phyloP scores from a whole-genome alignment of 2,888 invertebrate genomes.

The Ornithoptera alexandrae region DNA sequence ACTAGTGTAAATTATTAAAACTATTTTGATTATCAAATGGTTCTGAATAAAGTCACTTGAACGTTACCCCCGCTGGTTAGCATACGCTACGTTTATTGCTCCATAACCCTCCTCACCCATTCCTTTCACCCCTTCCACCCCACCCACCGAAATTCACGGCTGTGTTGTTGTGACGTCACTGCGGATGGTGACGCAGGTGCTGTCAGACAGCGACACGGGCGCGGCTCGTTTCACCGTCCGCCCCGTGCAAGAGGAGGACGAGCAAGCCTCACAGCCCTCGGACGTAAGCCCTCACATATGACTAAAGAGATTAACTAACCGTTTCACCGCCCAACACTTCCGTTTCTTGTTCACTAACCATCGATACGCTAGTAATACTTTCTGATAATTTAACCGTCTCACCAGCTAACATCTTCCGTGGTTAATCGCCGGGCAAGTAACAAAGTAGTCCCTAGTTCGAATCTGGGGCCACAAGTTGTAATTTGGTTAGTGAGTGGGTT shows the following conservation, averaged over 20 bases:
- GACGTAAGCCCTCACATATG: conserved; percentile 61
- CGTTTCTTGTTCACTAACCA: conserved; percentile 16
- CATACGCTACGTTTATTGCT: conserved; percentile 13
- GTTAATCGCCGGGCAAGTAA: no score
- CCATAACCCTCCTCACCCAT: neutral
- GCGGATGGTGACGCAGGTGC: conserved; percentile 59
- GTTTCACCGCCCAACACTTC: conserved; percentile 19
- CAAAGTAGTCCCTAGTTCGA: no score
- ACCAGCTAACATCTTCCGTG: no score
- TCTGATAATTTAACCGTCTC: no score
- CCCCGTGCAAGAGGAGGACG: conserved; percentile 84
- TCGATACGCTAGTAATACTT: neutral
- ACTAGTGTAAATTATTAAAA: neutral
- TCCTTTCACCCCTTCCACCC: neutral
- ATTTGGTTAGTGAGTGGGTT: no score
- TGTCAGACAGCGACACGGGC: conserved; percentile 76
- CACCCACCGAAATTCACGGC: conserved; percentile 16
- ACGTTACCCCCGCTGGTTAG: conserved; percentile 13
- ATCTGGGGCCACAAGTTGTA: no score
- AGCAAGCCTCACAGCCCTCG: conserved; percentile 74
- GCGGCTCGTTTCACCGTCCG: conserved; percentile 83
- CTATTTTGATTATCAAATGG: neutral
- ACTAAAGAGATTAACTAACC: conserved; percentile 4
- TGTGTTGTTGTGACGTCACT: conserved; percentile 25
- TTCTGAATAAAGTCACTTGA: conserved; percentile 21